Conservation (phyloP, 2,797 vertebrate species). For the Tympanoctomys barrerae region DNA sequence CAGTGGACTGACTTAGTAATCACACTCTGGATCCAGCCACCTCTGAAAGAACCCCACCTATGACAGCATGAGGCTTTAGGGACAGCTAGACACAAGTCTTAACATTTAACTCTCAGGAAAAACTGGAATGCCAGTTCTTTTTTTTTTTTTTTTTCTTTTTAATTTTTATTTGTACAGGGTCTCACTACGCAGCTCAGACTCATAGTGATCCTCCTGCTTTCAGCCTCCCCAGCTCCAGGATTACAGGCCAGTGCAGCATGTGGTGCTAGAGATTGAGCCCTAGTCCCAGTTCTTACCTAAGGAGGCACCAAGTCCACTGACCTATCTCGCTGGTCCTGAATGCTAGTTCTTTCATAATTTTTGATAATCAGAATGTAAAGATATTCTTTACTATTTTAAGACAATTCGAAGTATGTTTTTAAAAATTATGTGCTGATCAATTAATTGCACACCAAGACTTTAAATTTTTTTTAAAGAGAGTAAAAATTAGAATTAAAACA, state of each 20-base stretch:
- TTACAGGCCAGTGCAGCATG: no score
- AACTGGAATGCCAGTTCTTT: constrained; percentile 54
- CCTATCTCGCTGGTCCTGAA: neutral
- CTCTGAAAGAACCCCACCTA: neutral
- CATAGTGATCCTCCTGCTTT: no score
- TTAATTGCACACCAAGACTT: neutral
- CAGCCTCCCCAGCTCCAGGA: no score
- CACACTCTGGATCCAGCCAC: neutral
- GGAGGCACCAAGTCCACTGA: no score
- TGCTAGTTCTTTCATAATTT: constrained; percentile 45
- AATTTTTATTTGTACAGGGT: no score
- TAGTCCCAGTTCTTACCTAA: no score
- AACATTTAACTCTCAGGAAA: constrained; percentile 6
- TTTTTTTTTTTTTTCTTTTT: no score
- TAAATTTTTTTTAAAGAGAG: neutral
- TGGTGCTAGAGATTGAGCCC: no score
- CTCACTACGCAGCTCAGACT: no score
- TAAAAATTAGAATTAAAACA: no score
- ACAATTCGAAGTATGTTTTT: constrained; percentile 25
- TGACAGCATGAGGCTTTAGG: neutral
- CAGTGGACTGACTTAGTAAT: neutral
- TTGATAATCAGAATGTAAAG: constrained; percentile 46
- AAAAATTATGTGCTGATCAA: constrained; percentile 17
- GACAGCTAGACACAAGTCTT: neutral
- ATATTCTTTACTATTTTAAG: constrained; percentile 16